A percentile compares a stretch with the other conserved stretches of the same genome.
These are phyloP conservation scores for Staurois parvus DNA, from an alignment of 2,797 vertebrate genomes.

Conservation along the genomic window DNA sequence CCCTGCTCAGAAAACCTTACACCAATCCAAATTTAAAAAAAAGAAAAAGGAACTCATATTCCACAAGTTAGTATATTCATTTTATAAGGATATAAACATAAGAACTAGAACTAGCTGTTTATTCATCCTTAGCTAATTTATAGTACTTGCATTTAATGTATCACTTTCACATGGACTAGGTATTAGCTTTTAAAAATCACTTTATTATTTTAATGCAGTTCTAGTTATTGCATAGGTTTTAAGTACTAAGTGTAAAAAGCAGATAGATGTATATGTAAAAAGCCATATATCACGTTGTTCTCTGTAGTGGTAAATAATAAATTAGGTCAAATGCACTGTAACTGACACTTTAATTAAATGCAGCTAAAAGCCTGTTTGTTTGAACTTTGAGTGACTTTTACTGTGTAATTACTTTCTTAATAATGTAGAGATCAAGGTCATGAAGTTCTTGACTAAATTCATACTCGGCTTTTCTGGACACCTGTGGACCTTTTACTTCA, in stretches of 20 bases:
- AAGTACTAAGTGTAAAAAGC: neutral
- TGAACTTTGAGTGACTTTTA: neutral
- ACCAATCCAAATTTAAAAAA: neutral
- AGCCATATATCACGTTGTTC: neutral
- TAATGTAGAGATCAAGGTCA: neutral
- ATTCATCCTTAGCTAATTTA: neutral
- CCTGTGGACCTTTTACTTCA: neutral
- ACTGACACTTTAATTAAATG: neutral
- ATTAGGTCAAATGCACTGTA: neutral
- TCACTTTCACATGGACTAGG: too few species aligned
- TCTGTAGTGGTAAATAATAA: slow-evolving; percentile 4
- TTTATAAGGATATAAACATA: too few species aligned
- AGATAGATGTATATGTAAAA: slow-evolving; percentile 2
- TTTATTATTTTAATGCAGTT: neutral
- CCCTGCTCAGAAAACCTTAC: too few species aligned
- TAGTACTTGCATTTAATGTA: neutral
- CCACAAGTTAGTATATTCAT: too few species aligned
- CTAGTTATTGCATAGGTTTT: neutral
- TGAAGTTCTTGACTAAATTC: neutral
- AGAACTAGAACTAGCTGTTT: too few species aligned
- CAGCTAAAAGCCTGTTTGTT: neutral
- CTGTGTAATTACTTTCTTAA: neutral
- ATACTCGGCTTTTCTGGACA: neutral
- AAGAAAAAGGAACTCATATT: neutral
- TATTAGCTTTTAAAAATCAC: neutral